Evolutionary conservation across 2,888 invertebrate species (phyloP), one percentile per base, ranked within the genome.

Genomic region (Ichneumon xanthorius): DNA sequence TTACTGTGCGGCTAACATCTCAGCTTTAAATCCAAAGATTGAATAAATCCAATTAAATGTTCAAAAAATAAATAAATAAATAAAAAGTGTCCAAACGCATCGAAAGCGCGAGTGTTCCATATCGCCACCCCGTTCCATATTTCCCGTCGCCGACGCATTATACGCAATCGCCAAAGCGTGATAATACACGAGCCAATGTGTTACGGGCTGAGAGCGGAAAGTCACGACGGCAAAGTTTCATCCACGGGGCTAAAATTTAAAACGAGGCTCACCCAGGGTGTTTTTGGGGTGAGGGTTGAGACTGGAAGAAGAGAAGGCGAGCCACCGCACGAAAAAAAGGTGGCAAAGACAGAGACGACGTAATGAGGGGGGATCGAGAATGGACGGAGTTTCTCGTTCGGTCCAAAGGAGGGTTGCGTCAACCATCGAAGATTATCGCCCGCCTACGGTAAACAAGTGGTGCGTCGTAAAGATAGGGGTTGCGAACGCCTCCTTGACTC

Each of bases 361-460:
- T 70, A 53, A 76, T 40, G 55, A n/a, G 19, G 19, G 30, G 63
- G 53, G n/a, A 58, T 71, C 45, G 50, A n/a, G 48, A 37, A 67
- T 72, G 6, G 22, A 30, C 40, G 53, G 26, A 67, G 45, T 5
- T 53, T 53, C 19, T 33, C n/a, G 80, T 30, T 79, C n/a, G 58
- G 55, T 65, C n/a, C 40, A 58, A 53, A 37, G 55, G 61, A 72
- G 45, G 63, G 67, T 55, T 37, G 72, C 77, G 77, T 77, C 77
- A 77, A 67, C 50, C 80, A 30, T 58, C 76, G 72, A 58, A 80
- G 80, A 84, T 84, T 84, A 84, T 84, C 76, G 26, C 58, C 16
- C 76, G 40, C 48, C 67, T 72, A 50, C 71, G 72, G 84, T 81
- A 85, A 85, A 73, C 85, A 85, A 81, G 78, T 81, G 81, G 77